A percentile compares a stretch with the other conserved stretches of the same genome.
These are phyloP conservation scores for Magallana ariakensis DNA, from an alignment of 1,140 invertebrate genomes.

Conservation along the genomic window DNA sequence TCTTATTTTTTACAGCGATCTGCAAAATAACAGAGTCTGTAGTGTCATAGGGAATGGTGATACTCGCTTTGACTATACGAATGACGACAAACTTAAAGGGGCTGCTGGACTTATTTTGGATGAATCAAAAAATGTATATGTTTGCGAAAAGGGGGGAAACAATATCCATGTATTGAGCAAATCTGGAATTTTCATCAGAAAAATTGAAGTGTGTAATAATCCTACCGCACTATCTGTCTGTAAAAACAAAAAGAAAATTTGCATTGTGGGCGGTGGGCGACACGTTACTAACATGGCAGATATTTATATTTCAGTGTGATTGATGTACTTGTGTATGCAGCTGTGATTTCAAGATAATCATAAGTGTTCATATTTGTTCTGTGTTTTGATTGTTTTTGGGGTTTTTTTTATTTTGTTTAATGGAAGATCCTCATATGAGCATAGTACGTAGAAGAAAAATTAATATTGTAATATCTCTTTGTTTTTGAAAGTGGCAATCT, in stretches of 20 bases:
- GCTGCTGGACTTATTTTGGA: background rate
- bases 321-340: too few species aligned
- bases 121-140: constrained; percentile 5
- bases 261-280: background rate
- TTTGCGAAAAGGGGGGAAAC: background rate
- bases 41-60: background rate
- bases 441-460: too few species aligned
- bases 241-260: background rate
- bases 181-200: background rate
- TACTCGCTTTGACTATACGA: background rate
- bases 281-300: background rate
- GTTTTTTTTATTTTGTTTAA: too few species aligned
- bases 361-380: too few species aligned
- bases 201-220: background rate
- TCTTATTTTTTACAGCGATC: background rate
- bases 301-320: background rate
- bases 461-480: too few species aligned
- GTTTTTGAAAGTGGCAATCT: too few species aligned
- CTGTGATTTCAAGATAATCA: too few species aligned
- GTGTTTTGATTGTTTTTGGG: too few species aligned
- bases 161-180: background rate
- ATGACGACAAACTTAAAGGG: background rate
- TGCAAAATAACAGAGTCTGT: background rate
- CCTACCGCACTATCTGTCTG: background rate
- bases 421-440: too few species aligned